Base-by-base conservation (phyloP, 1,140 invertebrate genomes). In the Bombus picipes region DNA sequence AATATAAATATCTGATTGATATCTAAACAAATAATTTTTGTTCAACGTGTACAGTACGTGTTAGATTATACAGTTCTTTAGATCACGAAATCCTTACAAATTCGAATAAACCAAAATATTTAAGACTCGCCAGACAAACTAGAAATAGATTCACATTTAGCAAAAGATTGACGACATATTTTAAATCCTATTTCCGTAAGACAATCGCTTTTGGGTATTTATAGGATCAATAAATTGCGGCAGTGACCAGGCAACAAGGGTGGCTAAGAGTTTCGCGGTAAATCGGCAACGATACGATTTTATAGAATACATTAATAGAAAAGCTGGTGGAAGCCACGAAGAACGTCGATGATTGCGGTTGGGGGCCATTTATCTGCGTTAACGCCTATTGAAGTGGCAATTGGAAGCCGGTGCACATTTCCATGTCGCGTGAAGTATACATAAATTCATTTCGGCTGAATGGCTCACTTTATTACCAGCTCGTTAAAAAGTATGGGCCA, bases 371-470 rank as follows among this genome's bases (percentile, higher is more conserved):
- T 92, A 91, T 92, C 90, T 92, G 88, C 82, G 83, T 92, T 92
- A 92, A 84, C 86, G 87, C 84, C 76, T 82, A 88, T 92, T 92
- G 86, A 92, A 76, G 84, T 57, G 78, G 83, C 90, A 91, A 91
- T 90, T 90, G 90, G 85, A 85, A 83, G 85, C 75, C 37, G 78
- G 81, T 84, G 81, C 65, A 18, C 85, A 83, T 83, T 89, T 85
- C 32, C 79, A 80, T 81, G 78, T 81, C 75, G 89, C 72, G 34
- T 39, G 80, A 77, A 81, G 85, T 85, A 75, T 89, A 87, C 90
- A 92, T 92, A 92, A 92, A 92, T 92, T 91, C 89, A 91, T 92
- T 91, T 92, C 47, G 85, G 82, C 75, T 59, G 59, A 88, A 90
- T 79, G 88, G 80, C 76, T 83, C 79, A 88, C 83, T 89, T 90